These are phyloP conservation scores for Sceloporus undulatus DNA, from an alignment of 2,113 vertebrate species.

Conservation along the genomic window DNA sequence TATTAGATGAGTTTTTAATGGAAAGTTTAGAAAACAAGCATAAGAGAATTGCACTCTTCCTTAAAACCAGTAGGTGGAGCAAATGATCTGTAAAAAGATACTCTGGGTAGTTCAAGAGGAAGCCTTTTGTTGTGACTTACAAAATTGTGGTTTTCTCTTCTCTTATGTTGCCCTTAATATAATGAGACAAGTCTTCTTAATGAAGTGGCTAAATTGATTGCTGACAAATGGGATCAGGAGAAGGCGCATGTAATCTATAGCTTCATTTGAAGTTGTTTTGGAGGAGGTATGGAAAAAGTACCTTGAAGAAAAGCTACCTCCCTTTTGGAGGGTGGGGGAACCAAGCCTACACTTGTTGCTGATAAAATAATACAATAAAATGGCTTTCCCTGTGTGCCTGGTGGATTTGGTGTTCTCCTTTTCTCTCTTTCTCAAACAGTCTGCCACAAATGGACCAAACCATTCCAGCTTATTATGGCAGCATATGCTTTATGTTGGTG, in stretches of 20 bases:
- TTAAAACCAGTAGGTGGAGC: constrained; percentile 65
- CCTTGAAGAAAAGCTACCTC: constrained; percentile 43
- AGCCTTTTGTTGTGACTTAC: constrained; percentile 16
- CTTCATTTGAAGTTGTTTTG: constrained; percentile 60
- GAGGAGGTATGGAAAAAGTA: constrained; percentile 45
- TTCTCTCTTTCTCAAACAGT: neutral
- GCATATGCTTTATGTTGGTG: neutral
- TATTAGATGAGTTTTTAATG: rapidly evolving
- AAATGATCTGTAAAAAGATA: constrained; percentile 50
- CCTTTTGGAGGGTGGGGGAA: neutral
- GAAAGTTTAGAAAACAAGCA: neutral
- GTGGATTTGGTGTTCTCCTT: neutral
- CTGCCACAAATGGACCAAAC: neutral
- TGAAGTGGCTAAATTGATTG: constrained; percentile 59
- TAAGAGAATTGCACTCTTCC: constrained; percentile 45
- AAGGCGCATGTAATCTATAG: constrained; percentile 35
- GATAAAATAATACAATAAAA: constrained; percentile 17
- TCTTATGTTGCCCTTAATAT: constrained; percentile 25
- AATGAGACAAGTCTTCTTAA: constrained; percentile 59
- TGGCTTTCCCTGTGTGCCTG: constrained; percentile 20
- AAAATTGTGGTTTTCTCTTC: constrained; percentile 29
- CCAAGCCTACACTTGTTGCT: rapidly evolving
- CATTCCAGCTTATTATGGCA: neutral
- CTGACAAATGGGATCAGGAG: constrained; percentile 67
- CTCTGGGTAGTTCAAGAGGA: constrained; percentile 10